Evolutionary conservation across 2,797 vertebrate genomes (phyloP).

Genomic region (Xenops minutus): DNA sequence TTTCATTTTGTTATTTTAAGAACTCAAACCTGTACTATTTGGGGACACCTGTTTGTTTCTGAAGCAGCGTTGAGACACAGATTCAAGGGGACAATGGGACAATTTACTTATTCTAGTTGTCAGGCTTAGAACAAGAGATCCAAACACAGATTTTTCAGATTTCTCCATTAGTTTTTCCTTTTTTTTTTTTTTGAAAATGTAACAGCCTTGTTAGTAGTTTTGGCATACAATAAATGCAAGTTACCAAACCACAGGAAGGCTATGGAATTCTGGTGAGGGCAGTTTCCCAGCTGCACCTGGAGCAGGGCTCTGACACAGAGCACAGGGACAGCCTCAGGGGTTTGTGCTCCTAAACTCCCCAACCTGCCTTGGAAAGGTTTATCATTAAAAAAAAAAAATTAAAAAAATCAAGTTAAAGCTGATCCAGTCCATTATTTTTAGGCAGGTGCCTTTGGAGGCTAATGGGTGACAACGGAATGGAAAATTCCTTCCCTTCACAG

Average conservation of each 20-base stretch:
- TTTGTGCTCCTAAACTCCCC: not conserved
- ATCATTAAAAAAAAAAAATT: not conserved
- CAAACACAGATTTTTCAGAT: not conserved
- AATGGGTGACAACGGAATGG: not conserved
- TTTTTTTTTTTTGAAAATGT: rapidly evolving
- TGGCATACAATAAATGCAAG: not conserved
- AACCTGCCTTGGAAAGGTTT: not conserved
- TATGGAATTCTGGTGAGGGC: not conserved
- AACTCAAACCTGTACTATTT: not conserved
- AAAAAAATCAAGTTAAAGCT: not conserved
- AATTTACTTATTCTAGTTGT: not conserved
- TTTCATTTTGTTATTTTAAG: not conserved
- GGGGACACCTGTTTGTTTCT: not conserved
- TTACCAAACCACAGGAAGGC: not conserved
- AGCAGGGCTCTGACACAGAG: not conserved
- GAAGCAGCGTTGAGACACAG: not conserved
- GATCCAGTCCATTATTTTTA: slow-evolving; percentile 25
- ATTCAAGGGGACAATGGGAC: not conserved
- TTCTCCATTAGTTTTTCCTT: not conserved
- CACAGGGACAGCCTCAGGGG: not conserved
- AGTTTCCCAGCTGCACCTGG: not conserved
- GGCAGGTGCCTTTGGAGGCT: not conserved
- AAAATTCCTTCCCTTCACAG: slow-evolving; percentile 53
- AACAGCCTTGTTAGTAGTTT: rapidly evolving
- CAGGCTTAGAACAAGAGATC: not conserved